phyloP scores from a whole-genome alignment of 2,888 invertebrate genomes.

The Plagodis dolabraria region DNA sequence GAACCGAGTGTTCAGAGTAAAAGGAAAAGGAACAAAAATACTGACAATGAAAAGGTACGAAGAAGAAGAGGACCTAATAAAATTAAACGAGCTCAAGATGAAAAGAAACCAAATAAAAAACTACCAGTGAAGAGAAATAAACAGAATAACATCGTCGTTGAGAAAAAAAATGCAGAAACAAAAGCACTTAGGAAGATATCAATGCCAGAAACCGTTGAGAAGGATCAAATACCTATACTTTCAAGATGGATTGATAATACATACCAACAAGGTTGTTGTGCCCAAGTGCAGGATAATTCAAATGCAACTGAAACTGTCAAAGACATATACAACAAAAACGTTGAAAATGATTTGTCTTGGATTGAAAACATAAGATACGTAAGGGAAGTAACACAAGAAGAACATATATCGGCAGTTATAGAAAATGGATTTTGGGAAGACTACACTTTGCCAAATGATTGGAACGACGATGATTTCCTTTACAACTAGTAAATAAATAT shows the following conservation, averaged over 20 bases:
- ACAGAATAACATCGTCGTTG: not conserved
- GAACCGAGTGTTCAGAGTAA: not conserved
- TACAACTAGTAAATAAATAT: constrained; percentile 10
- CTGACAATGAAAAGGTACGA: not conserved
- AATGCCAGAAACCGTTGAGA: not conserved
- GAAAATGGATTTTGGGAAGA: constrained; percentile 63
- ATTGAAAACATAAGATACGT: constrained; percentile 63
- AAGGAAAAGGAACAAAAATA: not conserved
- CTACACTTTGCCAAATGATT: constrained; percentile 52
- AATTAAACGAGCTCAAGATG: not conserved
- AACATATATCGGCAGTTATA: constrained; percentile 46
- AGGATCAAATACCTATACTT: not conserved
- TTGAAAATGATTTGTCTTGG: constrained; percentile 56
- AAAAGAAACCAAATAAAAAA: not conserved
- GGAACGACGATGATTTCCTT: constrained; percentile 53
- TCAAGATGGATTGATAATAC: not conserved
- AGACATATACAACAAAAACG: constrained; percentile 15
- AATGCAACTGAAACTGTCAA: not conserved
- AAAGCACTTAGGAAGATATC: not conserved
- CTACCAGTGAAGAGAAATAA: not conserved
- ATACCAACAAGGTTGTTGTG: not conserved
- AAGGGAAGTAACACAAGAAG: constrained; percentile 56
- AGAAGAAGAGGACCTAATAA: not conserved
- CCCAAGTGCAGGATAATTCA: not conserved
- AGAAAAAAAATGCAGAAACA: not conserved